Evolutionary conservation across 2,797 vertebrate genomes (phyloP), one percentile per base, ranked within the genome.

Genomic region (Lithobates pipiens): DNA sequence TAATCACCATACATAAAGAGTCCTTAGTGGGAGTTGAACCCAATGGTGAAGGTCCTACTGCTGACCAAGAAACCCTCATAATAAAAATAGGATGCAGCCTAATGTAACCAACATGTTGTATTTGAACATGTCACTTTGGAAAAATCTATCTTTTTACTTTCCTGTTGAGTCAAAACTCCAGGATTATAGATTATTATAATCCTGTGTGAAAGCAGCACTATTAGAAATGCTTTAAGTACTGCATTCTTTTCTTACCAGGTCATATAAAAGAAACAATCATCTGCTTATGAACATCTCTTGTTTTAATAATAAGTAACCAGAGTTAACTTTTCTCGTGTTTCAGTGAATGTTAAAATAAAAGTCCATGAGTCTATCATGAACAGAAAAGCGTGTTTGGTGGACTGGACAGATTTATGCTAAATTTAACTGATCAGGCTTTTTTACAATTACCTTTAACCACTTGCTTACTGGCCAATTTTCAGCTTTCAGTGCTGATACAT

Each of bases 141-240:
- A 75, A 54, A 10, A 42, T 72, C 0, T 7, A 8, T 54, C 5
- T 23, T 57, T 50, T 75, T 18, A 18, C 1, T 32, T 61, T 15
- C 11, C 5, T 10, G 29, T 36, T 77, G 23, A 34, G n/a, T 15
- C 18, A 75, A 54, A 77, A 25, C 11, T 42, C 1, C 34, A 27
- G 76, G 57, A 77, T 65, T 65, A 42, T 13, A 32, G 57, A 77
- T 27, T 25, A 39, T 27, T 65, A 65, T 65, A 77, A 77, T 65
- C 57, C 34, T 65, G 5, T 39, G 34, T 61, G 36, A 77, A 76
- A 76, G 34, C 10, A 29, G 18, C 54, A 61, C 21, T 32, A 61
- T 77, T 39, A 8, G 11, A 65, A 39, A 25, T 77, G 34, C 34
- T 29, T 44, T 36, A 77, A n/a, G 16, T 77, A 42, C 50, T 23